Evolutionary conservation across 2,888 invertebrate genomes (phyloP), one percentile per base, ranked within the genome.

Genomic region (Hybos culiciformis): DNA sequence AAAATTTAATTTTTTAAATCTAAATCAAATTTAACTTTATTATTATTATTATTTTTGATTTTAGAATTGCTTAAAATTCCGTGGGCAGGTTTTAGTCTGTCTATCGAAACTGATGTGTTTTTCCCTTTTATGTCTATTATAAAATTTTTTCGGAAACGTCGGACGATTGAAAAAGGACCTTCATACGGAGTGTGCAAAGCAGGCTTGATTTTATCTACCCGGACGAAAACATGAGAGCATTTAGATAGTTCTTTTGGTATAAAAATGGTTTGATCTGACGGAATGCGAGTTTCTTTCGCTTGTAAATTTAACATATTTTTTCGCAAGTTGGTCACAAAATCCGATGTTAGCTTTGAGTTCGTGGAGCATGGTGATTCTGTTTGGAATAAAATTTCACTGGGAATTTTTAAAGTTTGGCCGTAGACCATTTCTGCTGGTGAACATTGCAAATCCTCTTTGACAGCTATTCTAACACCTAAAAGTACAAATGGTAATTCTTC

Each of bases 371-470:
- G 29, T 29, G n/a, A 29, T n/a, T n/a, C n/a, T n/a, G n/a, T n/a
- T n/a, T 9, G 12, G 11, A 12, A 12, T 12, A 29, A 29, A 29
- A 29, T n/a, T 29, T 29, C 29, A n/a, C 29, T n/a, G n/a, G 29
- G 29, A 2, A 26, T 3, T 7, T 12, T 12, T 26, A 29, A 6
- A 12, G 29, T 12, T 39, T 37, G 39, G 8, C 44, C 46, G 29
- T 40, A 47, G 6, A 44, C 31, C 37, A 47, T 15, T 39, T 44
- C 41, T 14, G 41, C 46, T 6, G 42, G 34, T 1, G 46, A 42
- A n/a, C 41, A 40, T 11, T 42, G 26, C 4, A 32, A 12, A 8
- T 42, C 40, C 19, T 37, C 31, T 31, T 36, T 34, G 23, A 45
- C 31, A 6, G 39, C 26, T 34, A 34, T 18, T 41, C 40, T n/a